Conservation (phyloP, 2,888 invertebrate genomes). For the Spodoptera picta region DNA sequence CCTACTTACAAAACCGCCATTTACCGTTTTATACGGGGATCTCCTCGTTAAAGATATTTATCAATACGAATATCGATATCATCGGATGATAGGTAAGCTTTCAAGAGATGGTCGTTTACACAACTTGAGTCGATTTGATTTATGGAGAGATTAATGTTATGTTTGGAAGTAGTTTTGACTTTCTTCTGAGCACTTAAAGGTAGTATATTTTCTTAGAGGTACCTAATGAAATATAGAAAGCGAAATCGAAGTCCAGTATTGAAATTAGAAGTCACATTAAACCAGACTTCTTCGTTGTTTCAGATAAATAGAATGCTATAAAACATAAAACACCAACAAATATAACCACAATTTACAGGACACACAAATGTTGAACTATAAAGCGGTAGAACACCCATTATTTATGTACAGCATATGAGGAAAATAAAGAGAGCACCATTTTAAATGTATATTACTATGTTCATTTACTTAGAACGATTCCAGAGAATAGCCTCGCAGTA, state of each 20-base stretch:
- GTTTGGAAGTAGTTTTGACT: too few species aligned
- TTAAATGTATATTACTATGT: conserved; percentile 35
- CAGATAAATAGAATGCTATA: neutral
- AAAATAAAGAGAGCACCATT: conserved; percentile 31
- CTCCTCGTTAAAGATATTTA: conserved; percentile 54
- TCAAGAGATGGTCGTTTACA: conserved; percentile 24
- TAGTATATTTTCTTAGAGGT: too few species aligned
- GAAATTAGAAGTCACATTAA: too few species aligned
- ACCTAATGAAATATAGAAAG: too few species aligned
- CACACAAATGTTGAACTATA: conserved; percentile 9
- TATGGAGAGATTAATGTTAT: conserved; percentile 12
- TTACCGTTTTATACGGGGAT: conserved; percentile 64
- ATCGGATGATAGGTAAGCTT: conserved; percentile 30
- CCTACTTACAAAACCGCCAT: conserved; percentile 69
- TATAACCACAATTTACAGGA: neutral
- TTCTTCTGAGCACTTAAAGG: too few species aligned
- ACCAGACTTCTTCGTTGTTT: too few species aligned
- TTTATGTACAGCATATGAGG: neutral
- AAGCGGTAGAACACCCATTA: conserved; percentile 16
- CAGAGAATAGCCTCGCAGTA: conserved; percentile 35
- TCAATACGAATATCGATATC: conserved; percentile 47
- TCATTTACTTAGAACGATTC: conserved; percentile 42
- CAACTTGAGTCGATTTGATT: conserved; percentile 4
- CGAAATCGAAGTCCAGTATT: too few species aligned
- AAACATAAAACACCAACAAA: neutral